Conservation (phyloP, 2,888 invertebrate genomes). For the Gasteruption jaculator region DNA sequence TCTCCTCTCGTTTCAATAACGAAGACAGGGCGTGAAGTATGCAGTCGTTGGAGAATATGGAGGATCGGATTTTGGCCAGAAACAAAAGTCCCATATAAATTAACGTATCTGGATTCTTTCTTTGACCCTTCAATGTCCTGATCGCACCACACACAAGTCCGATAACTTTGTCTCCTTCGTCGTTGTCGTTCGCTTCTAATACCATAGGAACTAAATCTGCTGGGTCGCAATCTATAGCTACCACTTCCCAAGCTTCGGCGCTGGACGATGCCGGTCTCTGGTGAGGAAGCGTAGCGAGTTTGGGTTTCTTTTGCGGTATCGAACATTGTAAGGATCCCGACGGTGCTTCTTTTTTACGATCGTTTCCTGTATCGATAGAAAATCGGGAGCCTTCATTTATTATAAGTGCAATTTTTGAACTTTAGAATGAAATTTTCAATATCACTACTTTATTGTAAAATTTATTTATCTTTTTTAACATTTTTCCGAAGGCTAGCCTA, state of each 20-base stretch:
- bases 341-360: constrained; percentile 68
- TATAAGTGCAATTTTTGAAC: too few relatives aligned
- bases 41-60: constrained; percentile 71
- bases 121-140: constrained; percentile 69
- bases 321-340: constrained; percentile 53
- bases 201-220: constrained; percentile 73
- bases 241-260: constrained; percentile 66
- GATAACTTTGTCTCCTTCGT: constrained; percentile 75
- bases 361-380: constrained; percentile 55
- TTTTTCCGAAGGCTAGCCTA: too few relatives aligned
- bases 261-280: constrained; percentile 47
- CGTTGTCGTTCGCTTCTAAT: constrained; percentile 70
- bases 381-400: too few relatives aligned
- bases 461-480: too few relatives aligned
- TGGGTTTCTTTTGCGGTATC: constrained; percentile 62
- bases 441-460: constrained; percentile 5
- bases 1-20: constrained; percentile 73
- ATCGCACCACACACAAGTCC: constrained; percentile 85
- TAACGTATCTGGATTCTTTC: constrained; percentile 76
- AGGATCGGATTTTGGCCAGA: constrained; percentile 74
- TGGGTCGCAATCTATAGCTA: constrained; percentile 77
- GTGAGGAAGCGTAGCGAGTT: constrained; percentile 48
- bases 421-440: background rate
- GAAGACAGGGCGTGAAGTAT: constrained; percentile 77
- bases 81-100: constrained; percentile 76